phyloP scores from a whole-genome alignment of 2,797 vertebrate genomes.

The Sylvia borin region DNA sequence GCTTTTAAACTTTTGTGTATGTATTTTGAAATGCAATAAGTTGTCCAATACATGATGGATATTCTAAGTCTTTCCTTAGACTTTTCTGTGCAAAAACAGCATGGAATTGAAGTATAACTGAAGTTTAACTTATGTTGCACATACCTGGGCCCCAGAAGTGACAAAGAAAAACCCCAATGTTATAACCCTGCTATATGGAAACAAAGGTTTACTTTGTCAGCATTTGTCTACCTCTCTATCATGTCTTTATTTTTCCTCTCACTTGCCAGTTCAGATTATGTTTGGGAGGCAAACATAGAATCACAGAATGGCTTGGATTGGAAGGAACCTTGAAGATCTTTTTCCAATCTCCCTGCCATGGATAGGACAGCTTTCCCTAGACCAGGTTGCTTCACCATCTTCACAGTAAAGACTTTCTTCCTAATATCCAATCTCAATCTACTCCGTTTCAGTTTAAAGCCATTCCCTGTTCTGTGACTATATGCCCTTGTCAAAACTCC shows the following conservation, averaged over 20 bases:
- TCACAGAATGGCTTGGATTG: neutral
- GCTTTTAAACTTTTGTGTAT: neutral
- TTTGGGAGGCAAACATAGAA: neutral
- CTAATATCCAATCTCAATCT: neutral
- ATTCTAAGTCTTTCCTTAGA: neutral
- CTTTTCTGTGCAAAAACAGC: neutral
- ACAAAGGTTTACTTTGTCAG: neutral
- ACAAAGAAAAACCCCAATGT: neutral
- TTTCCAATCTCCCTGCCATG: neutral
- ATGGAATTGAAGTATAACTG: neutral
- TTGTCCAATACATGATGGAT: neutral
- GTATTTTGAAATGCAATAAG: neutral
- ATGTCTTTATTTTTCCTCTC: neutral
- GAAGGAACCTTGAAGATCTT: neutral
- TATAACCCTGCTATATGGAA: neutral
- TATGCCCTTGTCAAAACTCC: neutral
- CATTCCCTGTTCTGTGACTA: neutral
- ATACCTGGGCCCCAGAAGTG: neutral
- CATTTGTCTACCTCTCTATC: neutral
- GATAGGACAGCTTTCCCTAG: neutral
- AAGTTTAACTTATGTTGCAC: neutral
- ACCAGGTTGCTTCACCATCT: neutral
- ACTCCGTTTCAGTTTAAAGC: neutral
- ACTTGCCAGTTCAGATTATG: neutral
- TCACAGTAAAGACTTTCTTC: neutral